Conservation (phyloP, 2,113 vertebrate species). For the Bos indicus region DNA sequence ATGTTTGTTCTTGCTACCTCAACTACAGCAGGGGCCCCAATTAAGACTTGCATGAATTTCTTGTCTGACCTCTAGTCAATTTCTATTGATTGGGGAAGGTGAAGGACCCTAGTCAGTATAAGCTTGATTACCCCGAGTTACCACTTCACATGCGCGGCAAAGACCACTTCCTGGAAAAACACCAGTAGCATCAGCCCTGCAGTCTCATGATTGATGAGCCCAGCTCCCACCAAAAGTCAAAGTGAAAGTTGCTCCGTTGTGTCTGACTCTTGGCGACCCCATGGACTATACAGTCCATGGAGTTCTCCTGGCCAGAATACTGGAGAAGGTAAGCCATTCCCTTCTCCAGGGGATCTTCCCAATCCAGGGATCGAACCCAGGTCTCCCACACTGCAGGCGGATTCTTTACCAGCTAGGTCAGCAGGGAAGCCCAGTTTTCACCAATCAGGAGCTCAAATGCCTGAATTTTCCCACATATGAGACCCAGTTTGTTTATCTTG, state of each 20-base stretch:
- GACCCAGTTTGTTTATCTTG: not conserved
- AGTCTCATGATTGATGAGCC: rapidly evolving
- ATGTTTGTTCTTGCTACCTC: not conserved
- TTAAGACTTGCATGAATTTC: not conserved
- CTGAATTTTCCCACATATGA: not conserved
- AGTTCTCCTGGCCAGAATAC: not conserved
- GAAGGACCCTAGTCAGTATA: not conserved
- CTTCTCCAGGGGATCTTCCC: not conserved
- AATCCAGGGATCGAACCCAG: not conserved
- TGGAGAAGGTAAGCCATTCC: not conserved
- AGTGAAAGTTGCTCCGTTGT: not conserved
- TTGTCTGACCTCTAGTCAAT: not conserved
- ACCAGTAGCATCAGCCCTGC: rapidly evolving
- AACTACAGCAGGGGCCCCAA: not conserved
- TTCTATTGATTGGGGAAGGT: not conserved
- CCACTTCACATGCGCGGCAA: rapidly evolving
- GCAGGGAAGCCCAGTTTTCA: not conserved
- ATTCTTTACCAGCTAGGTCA: not conserved
- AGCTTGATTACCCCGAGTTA: rapidly evolving
- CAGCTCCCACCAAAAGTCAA: not conserved
- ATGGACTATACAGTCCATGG: not conserved
- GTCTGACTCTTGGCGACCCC: not conserved
- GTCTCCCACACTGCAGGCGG: not conserved
- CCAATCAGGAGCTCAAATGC: not conserved
- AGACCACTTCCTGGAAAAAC: not conserved